Conservation (phyloP, 2,888 invertebrate genomes). For the Tetragnatha montana region DNA sequence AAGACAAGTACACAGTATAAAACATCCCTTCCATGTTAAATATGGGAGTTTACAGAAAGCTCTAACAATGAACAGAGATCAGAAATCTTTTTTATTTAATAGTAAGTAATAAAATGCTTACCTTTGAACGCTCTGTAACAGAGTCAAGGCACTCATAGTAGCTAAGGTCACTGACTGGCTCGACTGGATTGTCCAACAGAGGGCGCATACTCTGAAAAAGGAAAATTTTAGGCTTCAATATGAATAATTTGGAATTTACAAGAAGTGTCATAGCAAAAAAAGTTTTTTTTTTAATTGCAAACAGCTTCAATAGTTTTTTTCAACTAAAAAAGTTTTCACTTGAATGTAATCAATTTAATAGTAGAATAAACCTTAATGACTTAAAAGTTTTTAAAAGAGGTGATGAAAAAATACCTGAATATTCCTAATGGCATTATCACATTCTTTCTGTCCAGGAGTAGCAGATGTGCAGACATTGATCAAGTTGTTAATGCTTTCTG, state of each 20-base stretch:
- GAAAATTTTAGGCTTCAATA: neutral
- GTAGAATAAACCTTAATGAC: neutral
- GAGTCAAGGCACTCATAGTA: slow-evolving; percentile 96
- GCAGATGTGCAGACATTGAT: slow-evolving; percentile 91
- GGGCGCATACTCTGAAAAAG: slow-evolving; percentile 82
- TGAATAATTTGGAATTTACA: too few species aligned
- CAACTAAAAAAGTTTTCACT: too few species aligned
- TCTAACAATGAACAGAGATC: neutral
- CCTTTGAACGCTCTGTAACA: slow-evolving; percentile 90
- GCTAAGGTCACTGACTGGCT: slow-evolving; percentile 90
- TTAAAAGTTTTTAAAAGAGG: neutral
- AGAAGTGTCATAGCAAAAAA: too few species aligned
- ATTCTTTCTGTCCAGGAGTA: slow-evolving; percentile 96
- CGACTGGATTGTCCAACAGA: slow-evolving; percentile 88
- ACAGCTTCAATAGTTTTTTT: neutral
- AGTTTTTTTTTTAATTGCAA: neutral
- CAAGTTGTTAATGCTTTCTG: slow-evolving; percentile 92
- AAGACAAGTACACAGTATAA: too few species aligned
- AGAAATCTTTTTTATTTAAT: neutral
- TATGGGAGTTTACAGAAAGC: too few species aligned
- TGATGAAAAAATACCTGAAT: slow-evolving; percentile 80
- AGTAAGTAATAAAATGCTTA: slow-evolving; percentile 33
- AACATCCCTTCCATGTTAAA: too few species aligned
- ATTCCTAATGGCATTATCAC: slow-evolving; percentile 94
- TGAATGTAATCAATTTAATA: too few species aligned